Conservation (phyloP, 2,797 vertebrate genomes). For the Psittacula derbiana region DNA sequence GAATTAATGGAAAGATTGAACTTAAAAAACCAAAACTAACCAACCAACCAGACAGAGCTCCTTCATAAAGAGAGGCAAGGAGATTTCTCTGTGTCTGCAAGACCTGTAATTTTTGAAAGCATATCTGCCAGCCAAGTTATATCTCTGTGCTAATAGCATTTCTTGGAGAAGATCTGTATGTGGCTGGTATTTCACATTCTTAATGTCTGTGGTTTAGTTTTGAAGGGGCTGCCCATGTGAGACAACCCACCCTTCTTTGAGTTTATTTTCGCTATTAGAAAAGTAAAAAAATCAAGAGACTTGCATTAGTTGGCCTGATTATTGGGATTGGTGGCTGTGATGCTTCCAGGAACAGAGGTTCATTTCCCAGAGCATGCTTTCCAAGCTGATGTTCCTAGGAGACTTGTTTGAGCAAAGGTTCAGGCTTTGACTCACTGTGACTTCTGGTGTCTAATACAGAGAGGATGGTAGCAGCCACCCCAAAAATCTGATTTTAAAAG, state of each 20-base stretch:
- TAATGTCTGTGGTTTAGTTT: neutral
- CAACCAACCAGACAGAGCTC: neutral
- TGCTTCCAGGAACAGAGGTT: neutral
- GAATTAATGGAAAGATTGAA: neutral
- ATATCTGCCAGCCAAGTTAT: neutral
- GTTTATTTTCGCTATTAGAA: neutral
- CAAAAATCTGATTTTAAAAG: neutral
- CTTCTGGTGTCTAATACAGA: neutral
- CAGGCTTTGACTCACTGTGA: neutral
- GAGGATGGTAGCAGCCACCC: neutral
- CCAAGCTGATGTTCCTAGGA: neutral
- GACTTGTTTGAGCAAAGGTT: neutral
- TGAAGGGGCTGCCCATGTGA: neutral
- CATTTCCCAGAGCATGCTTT: neutral
- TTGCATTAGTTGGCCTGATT: neutral
- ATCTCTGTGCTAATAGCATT: neutral
- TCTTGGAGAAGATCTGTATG: neutral
- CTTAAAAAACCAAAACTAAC: neutral
- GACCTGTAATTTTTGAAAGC: neutral
- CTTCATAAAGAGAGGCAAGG: neutral
- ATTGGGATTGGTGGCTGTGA: neutral
- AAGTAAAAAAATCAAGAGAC: neutral
- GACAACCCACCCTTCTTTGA: neutral
- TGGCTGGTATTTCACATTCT: neutral
- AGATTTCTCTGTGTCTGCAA: neutral